A percentile compares a stretch with the other conserved stretches of the same genome.
These are phyloP conservation scores for Calcarius ornatus DNA, from an alignment of 2,113 vertebrate species.

Conservation along the genomic window DNA sequence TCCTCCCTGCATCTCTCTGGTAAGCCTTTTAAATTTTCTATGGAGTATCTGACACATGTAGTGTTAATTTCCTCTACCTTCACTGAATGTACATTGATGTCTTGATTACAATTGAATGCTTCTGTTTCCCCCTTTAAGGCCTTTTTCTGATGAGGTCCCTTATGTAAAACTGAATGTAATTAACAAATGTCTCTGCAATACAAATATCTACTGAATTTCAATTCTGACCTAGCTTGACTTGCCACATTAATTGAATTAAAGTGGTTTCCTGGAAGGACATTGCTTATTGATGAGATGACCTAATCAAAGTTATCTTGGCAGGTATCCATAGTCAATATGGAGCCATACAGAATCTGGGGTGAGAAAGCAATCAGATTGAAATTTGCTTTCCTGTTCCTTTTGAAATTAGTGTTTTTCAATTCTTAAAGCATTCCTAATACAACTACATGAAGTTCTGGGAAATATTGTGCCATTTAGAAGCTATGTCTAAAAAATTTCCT, in stretches of 20 bases:
- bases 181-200: slow-evolving; percentile 38
- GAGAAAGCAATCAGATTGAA: background rate
- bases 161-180: slow-evolving; percentile 10
- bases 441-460: background rate
- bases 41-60: background rate
- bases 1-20: fast-evolving
- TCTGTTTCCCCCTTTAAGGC: background rate
- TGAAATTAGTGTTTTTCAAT: background rate
- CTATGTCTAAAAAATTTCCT: background rate
- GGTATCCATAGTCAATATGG: background rate
- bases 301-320: slow-evolving; percentile 32
- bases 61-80: background rate
- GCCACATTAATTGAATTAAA: slow-evolving; percentile 59
- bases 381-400: background rate
- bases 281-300: slow-evolving; percentile 49
- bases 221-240: slow-evolving; percentile 42
- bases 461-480: background rate
- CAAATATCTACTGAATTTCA: slow-evolving; percentile 51
- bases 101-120: background rate
- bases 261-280: slow-evolving; percentile 59
- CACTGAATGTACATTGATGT: background rate
- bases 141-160: background rate
- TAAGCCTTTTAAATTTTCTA: background rate
- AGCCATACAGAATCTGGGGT: background rate
- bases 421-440: background rate